Percentiles rank a stretch among this genome's conserved stretches.
Conservation (phyloP, 2,888 invertebrate species). For the Crocallis elinguaria region DNA sequence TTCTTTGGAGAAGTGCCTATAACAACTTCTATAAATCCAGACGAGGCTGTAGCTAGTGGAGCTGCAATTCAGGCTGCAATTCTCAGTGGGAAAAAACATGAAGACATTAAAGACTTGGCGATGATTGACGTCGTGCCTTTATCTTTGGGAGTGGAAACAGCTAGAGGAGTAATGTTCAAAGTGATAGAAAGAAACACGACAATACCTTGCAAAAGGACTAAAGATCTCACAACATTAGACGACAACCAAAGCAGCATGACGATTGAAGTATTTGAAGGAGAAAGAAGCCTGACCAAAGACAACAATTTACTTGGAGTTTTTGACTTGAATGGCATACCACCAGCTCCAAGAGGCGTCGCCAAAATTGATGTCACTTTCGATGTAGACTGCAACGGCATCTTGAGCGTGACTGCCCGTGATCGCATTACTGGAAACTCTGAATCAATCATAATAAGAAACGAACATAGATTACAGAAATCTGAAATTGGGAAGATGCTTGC, state of each 20-base stretch:
- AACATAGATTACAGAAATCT: slow-evolving; percentile 53
- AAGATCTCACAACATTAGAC: slow-evolving; percentile 66
- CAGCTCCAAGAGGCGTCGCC: slow-evolving; percentile 64
- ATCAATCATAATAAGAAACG: slow-evolving; percentile 56
- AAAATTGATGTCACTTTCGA: slow-evolving; percentile 69
- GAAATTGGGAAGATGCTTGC: slow-evolving; percentile 63
- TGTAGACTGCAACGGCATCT: slow-evolving; percentile 60
- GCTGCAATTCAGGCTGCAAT: slow-evolving; percentile 71
- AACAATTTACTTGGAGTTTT: slow-evolving; percentile 67
- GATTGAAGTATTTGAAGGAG: slow-evolving; percentile 72
- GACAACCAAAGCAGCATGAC: slow-evolving; percentile 68
- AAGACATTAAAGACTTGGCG: slow-evolving; percentile 51
- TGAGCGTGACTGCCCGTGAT: slow-evolving; percentile 64
- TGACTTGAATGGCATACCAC: slow-evolving; percentile 62
- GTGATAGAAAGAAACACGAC: slow-evolving; percentile 65
- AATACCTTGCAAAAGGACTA: slow-evolving; percentile 63
- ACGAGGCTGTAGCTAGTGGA: slow-evolving; percentile 69
- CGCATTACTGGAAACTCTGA: slow-evolving; percentile 57
- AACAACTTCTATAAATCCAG: slow-evolving; percentile 61
- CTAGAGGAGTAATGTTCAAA: slow-evolving; percentile 67
- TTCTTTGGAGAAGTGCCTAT: slow-evolving; percentile 56
- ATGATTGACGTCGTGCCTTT: slow-evolving; percentile 68
- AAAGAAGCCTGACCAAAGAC: slow-evolving; percentile 63
- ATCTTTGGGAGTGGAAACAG: slow-evolving; percentile 67
- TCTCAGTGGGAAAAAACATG: slow-evolving; percentile 50